Evolutionary conservation across 1,140 invertebrate species (phyloP), one percentile per base, ranked within the genome.

Genomic region (Drosophila nasuta): DNA sequence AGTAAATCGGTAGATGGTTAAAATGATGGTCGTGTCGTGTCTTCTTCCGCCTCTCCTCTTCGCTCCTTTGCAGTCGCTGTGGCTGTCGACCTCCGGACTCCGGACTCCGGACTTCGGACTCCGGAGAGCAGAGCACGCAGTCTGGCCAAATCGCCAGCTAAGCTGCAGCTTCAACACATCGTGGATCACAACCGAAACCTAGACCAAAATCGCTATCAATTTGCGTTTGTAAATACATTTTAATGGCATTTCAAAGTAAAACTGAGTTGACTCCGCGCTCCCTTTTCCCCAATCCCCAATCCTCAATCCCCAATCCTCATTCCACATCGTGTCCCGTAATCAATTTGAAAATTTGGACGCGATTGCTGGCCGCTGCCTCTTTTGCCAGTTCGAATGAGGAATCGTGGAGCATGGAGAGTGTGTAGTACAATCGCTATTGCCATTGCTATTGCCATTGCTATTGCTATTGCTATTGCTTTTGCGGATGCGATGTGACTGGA

Each of bases 191-290:
- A 46, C 8, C 13, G 38, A 41, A 41, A 38, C 45, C 60, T 49
- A 71, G 48, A 66, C 85, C 75, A 64, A 89, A 89, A 90, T 85
- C 86, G 75, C 81, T 89, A 89, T 85, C 85, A 89, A 89, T 89
- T 89, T 89, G 85, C 85, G 85, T 90, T 90, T 89, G 85, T 85
- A 89, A 89, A 89, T 89, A 89, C 85, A 89, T 89, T 89, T 89
- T 89, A 89, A 89, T 89, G 85, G 85, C 86, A 89, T 89, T 89
- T 81, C 75, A 89, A 89, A 89, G 81, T 90, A 74, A 81, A 82
- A 57, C 75, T 58, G 63, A 71, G 81, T 69, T 79, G 76, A 82
- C 71, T 71, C 52, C 66, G 46, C 8, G 20, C 49, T 51, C n/a
- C 54, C 11, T 15, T 13, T 13, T 17, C 0, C n/a, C n/a, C 5